Percentiles rank a stretch among this genome's conserved stretches.
phyloP scores from a whole-genome alignment of 2,888 invertebrate genomes.

The Crepidodera aurea region DNA sequence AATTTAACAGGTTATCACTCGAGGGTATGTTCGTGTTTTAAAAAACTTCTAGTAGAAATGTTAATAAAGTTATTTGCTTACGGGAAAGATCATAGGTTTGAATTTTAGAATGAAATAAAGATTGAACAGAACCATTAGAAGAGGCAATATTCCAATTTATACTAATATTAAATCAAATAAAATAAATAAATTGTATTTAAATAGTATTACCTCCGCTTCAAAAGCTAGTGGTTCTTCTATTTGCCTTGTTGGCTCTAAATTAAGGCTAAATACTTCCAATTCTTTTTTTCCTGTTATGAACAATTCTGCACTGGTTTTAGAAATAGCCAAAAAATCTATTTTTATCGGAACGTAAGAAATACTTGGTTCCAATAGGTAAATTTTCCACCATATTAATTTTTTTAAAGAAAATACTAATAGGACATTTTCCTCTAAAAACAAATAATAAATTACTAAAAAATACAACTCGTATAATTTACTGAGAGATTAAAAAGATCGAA shows the following conservation, averaged over 20 bases:
- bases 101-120: too few species aligned
- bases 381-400: slow-evolving; percentile 54
- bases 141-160: too few species aligned
- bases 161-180: too few species aligned
- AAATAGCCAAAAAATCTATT: slow-evolving; percentile 55
- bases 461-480: not conserved
- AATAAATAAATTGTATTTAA: too few species aligned
- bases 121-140: too few species aligned
- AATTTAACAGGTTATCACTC: too few species aligned
- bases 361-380: slow-evolving; percentile 47
- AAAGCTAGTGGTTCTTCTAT: slow-evolving; percentile 35
- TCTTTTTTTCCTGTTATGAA: slow-evolving; percentile 54
- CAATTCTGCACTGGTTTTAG: slow-evolving; percentile 51
- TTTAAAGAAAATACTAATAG: slow-evolving; percentile 52
- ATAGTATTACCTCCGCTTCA: slow-evolving; percentile 24
- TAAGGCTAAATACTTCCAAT: slow-evolving; percentile 53
- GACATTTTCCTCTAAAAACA: slow-evolving; percentile 42
- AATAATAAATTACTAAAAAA: not conserved
- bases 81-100: too few species aligned
- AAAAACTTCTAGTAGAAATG: too few species aligned
- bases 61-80: too few species aligned
- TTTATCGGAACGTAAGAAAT: slow-evolving; percentile 43
- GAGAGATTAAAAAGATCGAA: not conserved
- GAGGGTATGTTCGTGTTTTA: too few species aligned
- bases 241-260: slow-evolving; percentile 47